These are phyloP conservation scores for Planiliza haematocheilus DNA, from an alignment of 2,113 vertebrate species.

Conservation along the genomic window DNA sequence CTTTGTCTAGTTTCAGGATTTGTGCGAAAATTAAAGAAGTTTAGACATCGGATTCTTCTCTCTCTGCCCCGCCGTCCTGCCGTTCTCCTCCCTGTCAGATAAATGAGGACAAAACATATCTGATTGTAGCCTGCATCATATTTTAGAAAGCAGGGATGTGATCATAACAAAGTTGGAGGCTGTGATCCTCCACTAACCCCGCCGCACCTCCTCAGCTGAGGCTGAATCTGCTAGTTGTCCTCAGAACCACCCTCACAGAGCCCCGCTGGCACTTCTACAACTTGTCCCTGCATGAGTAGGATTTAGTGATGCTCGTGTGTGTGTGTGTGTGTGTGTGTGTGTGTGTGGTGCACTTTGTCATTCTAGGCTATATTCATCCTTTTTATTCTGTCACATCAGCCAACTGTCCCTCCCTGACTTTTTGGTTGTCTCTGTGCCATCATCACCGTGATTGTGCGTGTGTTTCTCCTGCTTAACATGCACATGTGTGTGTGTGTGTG, in stretches of 20 bases:
- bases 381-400: slow-evolving; percentile 35
- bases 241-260: neutral
- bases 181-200: neutral
- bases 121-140: neutral
- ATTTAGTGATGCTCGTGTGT: neutral
- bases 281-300: neutral
- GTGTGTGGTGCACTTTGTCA: neutral
- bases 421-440: slow-evolving; percentile 3
- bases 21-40: too few species aligned
- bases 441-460: neutral
- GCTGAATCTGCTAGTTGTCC: slow-evolving; percentile 33
- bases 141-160: neutral
- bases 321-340: neutral
- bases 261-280: slow-evolving; percentile 9
- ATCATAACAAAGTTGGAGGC: slow-evolving; percentile 13
- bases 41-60: too few species aligned
- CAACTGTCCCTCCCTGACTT: slow-evolving; percentile 11
- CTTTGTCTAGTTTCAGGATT: too few species aligned
- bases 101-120: neutral
- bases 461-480: slow-evolving; percentile 2
- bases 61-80: too few species aligned
- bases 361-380: slow-evolving; percentile 24
- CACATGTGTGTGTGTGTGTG: neutral
- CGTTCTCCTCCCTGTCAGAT: too few species aligned
- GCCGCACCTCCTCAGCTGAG: slow-evolving; percentile 12